Base-by-base conservation (phyloP, 2,888 invertebrate species). In the Piscicola geometra region DNA sequence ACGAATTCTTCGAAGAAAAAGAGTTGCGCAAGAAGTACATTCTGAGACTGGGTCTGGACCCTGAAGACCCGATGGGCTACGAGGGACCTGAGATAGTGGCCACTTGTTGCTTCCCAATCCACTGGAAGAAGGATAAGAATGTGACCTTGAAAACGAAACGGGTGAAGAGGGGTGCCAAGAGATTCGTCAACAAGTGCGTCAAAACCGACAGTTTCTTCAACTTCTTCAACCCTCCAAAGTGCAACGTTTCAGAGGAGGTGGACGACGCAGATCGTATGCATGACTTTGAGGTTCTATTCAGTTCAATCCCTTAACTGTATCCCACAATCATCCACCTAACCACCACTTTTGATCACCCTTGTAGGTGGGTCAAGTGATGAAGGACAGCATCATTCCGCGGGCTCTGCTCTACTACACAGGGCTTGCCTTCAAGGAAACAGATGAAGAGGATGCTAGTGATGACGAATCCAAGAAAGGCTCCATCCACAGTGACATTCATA, bases 181-280 rank as follows among this genome's bases (percentile, higher is more conserved):
- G 96, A 82, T 94, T 93, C 28, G 91, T 98, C 80, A 93, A 92
- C 72, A 96, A 95, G 88, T 92, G 92, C 75, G 93, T 98, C 93
- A 93, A 83, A 94, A 56, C n/a, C n/a, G 60, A 56, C 25, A 56
- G 60, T n/a, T 56, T 56, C 25, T 56, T 56, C 25, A 56, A 56
- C 25, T 56, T 25, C 25, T 56, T 56, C n/a, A 3, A n/a, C 5
- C 25, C 60, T n/a, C 5, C n/a, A 3, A 56, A 25, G n/a, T 15
- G 15, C 21, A 56, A 25, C n/a, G 5, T 3, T 21, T 21, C 9
- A 47, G 60, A 56, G 5, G 60, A 56, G 5, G 5, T 25, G 3
- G n/a, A 56, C 60, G 60, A 56, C 9, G 25, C 21, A 9, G 60
- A 56, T 5, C 21, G n/a, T 18, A 56, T 56, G 21, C 3, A n/a